A percentile compares a stretch with the other conserved stretches of the same genome.
Conservation (phyloP, 2,888 invertebrate genomes). For the Cancer borealis region DNA sequence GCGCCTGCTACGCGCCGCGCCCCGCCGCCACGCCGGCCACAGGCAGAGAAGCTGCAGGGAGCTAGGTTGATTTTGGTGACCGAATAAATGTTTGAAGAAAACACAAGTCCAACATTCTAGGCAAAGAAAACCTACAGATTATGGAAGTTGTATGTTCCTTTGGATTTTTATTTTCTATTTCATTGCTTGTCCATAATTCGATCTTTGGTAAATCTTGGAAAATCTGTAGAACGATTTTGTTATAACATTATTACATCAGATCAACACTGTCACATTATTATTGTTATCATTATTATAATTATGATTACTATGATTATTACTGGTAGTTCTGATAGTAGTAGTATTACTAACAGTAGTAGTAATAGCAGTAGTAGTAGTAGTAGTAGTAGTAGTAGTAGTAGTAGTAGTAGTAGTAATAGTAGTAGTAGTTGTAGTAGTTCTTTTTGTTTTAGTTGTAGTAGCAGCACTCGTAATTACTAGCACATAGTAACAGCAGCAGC, state of each 20-base stretch:
- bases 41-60: not conserved
- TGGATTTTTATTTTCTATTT: not conserved
- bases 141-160: not conserved
- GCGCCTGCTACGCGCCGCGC: not conserved
- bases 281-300: not conserved
- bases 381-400: slow-evolving; percentile 9
- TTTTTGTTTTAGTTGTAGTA: not conserved
- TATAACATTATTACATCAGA: not conserved
- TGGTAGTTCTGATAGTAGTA: not conserved
- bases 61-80: not conserved
- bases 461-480: not conserved
- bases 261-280: not conserved
- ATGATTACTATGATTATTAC: not conserved
- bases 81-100: not conserved
- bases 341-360: not conserved
- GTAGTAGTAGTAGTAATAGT: not conserved
- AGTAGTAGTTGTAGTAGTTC: not conserved
- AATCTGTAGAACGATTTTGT: not conserved
- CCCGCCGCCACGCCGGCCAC: not conserved
- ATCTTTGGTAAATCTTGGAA: too few relatives aligned
- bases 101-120: not conserved
- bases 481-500: not conserved
- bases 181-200: not conserved
- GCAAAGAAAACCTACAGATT: not conserved
- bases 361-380: not conserved